Conservation (phyloP, 2,888 invertebrate genomes). For the Drosophila paracracens region DNA sequence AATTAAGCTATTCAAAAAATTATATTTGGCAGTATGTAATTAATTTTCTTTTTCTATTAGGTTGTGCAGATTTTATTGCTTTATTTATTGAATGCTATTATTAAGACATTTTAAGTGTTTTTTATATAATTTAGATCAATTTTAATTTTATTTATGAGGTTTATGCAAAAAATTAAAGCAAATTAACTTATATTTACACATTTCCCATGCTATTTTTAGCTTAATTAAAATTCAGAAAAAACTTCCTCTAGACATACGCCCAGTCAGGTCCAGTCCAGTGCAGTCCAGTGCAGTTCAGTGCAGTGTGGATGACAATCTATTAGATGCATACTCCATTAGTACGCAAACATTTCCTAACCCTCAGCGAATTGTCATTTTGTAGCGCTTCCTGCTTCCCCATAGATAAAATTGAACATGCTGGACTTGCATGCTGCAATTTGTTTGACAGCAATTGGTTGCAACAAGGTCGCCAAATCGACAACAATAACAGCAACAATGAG, state of each 20-base stretch:
- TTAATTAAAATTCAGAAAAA: not conserved
- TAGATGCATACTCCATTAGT: conserved; percentile 23
- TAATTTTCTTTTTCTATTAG: not conserved
- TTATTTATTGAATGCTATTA: not conserved
- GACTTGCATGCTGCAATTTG: conserved; percentile 57
- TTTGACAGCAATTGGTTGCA: conserved; percentile 50
- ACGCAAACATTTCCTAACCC: conserved; percentile 43
- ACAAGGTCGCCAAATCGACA: conserved; percentile 56
- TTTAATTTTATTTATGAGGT: not conserved
- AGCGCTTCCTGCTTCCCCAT: conserved; percentile 73
- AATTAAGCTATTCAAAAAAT: not conserved
- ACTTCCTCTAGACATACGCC: conserved; percentile 24
- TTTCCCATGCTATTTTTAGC: conserved; percentile 14
- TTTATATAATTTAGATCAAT: not conserved
- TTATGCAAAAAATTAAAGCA: not conserved
- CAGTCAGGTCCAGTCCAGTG: not conserved
- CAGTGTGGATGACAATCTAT: not conserved
- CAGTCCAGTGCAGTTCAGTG: not conserved
- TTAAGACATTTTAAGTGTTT: not conserved
- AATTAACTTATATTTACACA: not conserved
- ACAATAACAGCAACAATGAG: conserved; percentile 26
- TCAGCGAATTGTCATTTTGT: conserved; percentile 61
- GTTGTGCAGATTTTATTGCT: not conserved
- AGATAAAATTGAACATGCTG: conserved; percentile 53
- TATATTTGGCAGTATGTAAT: not conserved